Conservation (phyloP, 2,113 vertebrate genomes). For the Rana temporaria region DNA sequence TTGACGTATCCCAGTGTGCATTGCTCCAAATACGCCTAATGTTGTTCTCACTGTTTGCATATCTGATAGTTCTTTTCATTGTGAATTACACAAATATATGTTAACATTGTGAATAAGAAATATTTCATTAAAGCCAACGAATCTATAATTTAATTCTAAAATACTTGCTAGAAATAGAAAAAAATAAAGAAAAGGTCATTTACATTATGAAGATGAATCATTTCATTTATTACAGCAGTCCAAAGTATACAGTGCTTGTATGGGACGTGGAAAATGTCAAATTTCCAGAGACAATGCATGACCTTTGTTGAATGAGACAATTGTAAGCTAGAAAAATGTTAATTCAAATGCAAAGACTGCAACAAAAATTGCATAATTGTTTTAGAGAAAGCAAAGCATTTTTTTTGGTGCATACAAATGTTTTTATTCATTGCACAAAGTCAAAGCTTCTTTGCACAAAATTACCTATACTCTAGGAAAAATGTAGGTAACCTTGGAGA, state of each 20-base stretch:
- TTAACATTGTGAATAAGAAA: slow-evolving; percentile 33
- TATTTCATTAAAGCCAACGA: slow-evolving; percentile 1
- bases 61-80: not conserved
- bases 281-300: slow-evolving; percentile 41
- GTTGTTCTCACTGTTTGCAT: too few relatives aligned
- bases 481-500: too few relatives aligned
- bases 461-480: too few relatives aligned
- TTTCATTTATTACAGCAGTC: slow-evolving; percentile 22
- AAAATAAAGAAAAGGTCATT: slow-evolving; percentile 49
- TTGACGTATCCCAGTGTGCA: too few relatives aligned
- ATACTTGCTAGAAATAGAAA: slow-evolving; percentile 47
- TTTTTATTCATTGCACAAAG: too few relatives aligned
- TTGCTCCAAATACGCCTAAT: too few relatives aligned
- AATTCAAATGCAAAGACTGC: slow-evolving; percentile 22
- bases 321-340: slow-evolving; percentile 36
- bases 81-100: slow-evolving; percentile 46
- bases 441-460: too few relatives aligned
- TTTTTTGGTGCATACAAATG: too few relatives aligned
- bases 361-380: not conserved
- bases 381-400: not conserved
- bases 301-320: slow-evolving; percentile 51
- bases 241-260: not conserved
- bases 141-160: slow-evolving; percentile 44
- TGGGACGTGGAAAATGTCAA: not conserved
- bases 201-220: slow-evolving; percentile 46